Percentiles rank a stretch among this genome's conserved stretches.
Evolutionary conservation across 2,888 invertebrate species (phyloP).

Genomic region (Leptopterna dolabrata): DNA sequence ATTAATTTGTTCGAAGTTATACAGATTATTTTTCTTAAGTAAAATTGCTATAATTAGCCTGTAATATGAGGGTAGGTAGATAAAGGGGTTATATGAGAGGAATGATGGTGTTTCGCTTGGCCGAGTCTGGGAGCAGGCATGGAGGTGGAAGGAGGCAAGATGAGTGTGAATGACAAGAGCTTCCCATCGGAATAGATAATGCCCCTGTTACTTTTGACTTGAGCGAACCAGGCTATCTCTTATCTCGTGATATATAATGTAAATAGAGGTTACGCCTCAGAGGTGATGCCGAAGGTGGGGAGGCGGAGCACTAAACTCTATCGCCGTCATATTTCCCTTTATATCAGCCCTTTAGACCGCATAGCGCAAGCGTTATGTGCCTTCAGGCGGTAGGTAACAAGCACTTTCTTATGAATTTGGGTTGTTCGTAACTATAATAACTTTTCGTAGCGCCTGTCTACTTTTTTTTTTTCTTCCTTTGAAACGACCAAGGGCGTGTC

Average conservation of each 20-base stretch:
- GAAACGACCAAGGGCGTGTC: too few species aligned
- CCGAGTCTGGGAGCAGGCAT: not conserved
- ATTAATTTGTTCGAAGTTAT: too few species aligned
- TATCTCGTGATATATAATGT: not conserved
- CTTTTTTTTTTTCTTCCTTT: not conserved
- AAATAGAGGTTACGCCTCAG: not conserved
- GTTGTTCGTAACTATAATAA: not conserved
- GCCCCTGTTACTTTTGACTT: not conserved
- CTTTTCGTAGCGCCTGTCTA: not conserved
- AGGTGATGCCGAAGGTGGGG: not conserved
- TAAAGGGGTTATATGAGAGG: not conserved
- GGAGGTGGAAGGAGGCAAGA: not conserved
- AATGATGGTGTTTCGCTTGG: not conserved
- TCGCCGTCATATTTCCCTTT: not conserved
- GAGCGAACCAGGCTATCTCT: not conserved
- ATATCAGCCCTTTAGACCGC: not conserved
- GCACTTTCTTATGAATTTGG: not conserved
- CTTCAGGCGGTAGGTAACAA: not conserved
- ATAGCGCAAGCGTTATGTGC: not conserved
- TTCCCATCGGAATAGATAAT: not conserved
- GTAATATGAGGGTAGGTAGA: not conserved
- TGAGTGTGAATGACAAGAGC: slow-evolving; percentile 14
- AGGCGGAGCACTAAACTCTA: not conserved
- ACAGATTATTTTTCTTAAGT: not conserved
- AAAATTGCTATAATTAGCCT: not conserved